Base-by-base conservation (phyloP, 2,888 invertebrate genomes). In the Hypolimnas misippus region DNA sequence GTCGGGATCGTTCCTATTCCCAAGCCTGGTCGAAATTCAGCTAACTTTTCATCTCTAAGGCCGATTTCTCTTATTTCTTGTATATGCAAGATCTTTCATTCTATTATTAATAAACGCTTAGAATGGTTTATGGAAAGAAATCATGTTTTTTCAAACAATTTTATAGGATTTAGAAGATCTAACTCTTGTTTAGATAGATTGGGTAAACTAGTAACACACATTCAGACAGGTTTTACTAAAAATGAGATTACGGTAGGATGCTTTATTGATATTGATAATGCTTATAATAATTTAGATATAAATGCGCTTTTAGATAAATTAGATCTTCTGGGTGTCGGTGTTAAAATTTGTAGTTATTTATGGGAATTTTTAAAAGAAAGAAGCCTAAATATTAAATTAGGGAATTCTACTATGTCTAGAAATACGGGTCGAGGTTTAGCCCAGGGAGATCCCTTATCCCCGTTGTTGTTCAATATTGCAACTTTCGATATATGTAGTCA, bases 391-490 rank as follows among this genome's bases (percentile, higher is more conserved):
- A 58, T 65, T 14, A 7, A 6, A 7, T 5, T 5, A 17, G 5
- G 7, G 17, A 42, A 60, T 5, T 21, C 57, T n/a, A 3, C 8
- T 1, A 16, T 17, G 12, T 31, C 63, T 8, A 57, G 66, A 35
- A 8, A 10, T 40, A 57, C 62, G 1, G n/a, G 57, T 35, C 49
- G n/a, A 8, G 73, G 72, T 0, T 25, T 74, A 17, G 68, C 74
- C 0, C 74, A 73, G 25, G 72, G 73, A 0, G 73, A 75, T 31
- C 73, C 73, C 0, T 3, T 73, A 7, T 72, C 74, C 0, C 73
- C 73, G 0, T 17, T 74, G 3, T 16, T 74, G 1, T 74, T 74
- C 57, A 73, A 73, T 62, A 53, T 72, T 0, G 57, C 50, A 0
- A 69, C 70, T 3, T 10, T 25, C n/a, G 21, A 62, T n/a, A 62